Percentiles rank a stretch among this genome's conserved stretches.
Evolutionary conservation across 2,113 vertebrate species (phyloP).

Genomic region (Collichthys lucidus): DNA sequence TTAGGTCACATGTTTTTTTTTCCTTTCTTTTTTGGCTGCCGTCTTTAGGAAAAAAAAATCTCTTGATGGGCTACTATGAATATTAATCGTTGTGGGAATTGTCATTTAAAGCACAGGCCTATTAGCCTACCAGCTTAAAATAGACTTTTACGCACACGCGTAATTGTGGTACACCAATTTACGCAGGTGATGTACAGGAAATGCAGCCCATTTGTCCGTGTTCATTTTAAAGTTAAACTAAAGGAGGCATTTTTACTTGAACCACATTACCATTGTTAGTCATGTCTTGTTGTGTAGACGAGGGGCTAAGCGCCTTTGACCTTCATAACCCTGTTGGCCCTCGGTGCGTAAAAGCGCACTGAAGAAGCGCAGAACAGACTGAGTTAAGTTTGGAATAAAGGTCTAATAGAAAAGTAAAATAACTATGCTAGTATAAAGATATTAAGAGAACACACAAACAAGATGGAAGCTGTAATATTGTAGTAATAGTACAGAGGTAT

Average conservation of each 20-base stretch:
- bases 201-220: slow-evolving; percentile 6
- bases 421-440: neutral
- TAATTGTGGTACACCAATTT: slow-evolving; percentile 22
- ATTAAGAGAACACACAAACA: neutral
- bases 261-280: neutral
- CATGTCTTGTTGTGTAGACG: neutral
- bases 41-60: slow-evolving; percentile 14
- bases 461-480: neutral
- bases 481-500: neutral
- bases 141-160: slow-evolving; percentile 65
- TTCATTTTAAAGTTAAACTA: neutral
- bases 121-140: slow-evolving; percentile 60
- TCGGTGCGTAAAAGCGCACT: slow-evolving; percentile 59
- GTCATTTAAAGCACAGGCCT: slow-evolving; percentile 63
- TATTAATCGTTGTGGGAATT: slow-evolving; percentile 66
- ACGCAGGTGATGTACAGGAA: slow-evolving; percentile 30
- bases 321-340: slow-evolving; percentile 52
- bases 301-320: slow-evolving; percentile 14
- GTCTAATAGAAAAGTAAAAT: neutral
- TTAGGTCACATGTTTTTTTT: slow-evolving; percentile 55
- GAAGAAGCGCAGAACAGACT: neutral
- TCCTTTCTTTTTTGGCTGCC: slow-evolving; percentile 9
- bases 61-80: slow-evolving; percentile 51
- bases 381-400: neutral
- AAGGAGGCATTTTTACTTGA: neutral